Percentiles rank a stretch among this genome's conserved stretches.
phyloP scores from a whole-genome alignment of 1,140 invertebrate species.

The Wiebesia pumilae region DNA sequence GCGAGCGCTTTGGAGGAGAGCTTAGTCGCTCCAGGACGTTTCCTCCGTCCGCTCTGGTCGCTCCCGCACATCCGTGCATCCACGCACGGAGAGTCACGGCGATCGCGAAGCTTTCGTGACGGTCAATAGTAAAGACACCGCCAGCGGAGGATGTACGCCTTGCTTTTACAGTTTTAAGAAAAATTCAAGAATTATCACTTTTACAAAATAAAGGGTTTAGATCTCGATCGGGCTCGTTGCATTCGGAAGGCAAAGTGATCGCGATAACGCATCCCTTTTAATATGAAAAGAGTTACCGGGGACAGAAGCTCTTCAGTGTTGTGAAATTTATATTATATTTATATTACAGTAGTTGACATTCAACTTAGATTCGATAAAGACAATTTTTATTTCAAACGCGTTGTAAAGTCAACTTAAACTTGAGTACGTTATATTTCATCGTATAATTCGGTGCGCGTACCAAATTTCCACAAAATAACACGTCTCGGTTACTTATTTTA shows the following conservation, averaged over 20 bases:
- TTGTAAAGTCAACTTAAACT: too few species aligned
- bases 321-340: too few species aligned
- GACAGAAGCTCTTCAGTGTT: neutral
- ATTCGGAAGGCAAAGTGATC: neutral
- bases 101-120: neutral
- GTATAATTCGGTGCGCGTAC: too few species aligned
- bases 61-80: neutral
- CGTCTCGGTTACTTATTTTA: neutral
- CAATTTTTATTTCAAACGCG: too few species aligned
- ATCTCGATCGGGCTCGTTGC: neutral
- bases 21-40: conserved; percentile 48
- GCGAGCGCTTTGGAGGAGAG: neutral
- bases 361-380: too few species aligned
- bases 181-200: too few species aligned
- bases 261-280: neutral
- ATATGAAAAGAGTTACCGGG: neutral
- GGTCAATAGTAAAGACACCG: too few species aligned
- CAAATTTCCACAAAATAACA: too few species aligned
- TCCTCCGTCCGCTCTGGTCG: neutral
- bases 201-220: too few species aligned
- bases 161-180: too few species aligned
- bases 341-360: neutral
- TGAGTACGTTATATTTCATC: too few species aligned
- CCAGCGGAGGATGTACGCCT: too few species aligned
- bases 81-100: neutral